Evolutionary conservation across 2,113 vertebrate genomes (phyloP).

Genomic region (Limnothrissa miodon): DNA sequence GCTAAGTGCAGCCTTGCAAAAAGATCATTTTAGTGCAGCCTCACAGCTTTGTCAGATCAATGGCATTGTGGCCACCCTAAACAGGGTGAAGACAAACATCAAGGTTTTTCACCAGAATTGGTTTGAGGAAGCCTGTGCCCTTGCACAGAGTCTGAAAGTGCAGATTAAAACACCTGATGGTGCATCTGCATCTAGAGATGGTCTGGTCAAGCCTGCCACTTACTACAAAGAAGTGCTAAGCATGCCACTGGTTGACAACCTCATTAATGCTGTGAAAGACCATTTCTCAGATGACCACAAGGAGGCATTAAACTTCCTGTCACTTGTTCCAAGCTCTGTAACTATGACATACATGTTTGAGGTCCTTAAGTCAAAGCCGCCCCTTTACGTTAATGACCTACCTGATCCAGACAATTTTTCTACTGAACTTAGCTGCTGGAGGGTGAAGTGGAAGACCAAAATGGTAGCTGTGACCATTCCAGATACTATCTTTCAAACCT

Average conservation of each 20-base stretch:
- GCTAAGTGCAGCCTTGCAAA: conserved; percentile 89
- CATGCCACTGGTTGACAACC: conserved; percentile 84
- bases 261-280: conserved; percentile 93
- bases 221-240: conserved; percentile 91
- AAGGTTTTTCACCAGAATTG: conserved; percentile 97
- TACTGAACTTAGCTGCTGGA: conserved; percentile 94
- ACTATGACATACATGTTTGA: conserved; percentile 81
- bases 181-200: conserved; percentile 67
- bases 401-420: conserved; percentile 91
- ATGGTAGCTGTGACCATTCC: conserved; percentile 91
- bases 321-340: conserved; percentile 89
- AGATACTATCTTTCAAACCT: conserved; percentile 85
- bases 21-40: conserved; percentile 87
- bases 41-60: conserved; percentile 90
- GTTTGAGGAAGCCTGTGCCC: conserved; percentile 89
- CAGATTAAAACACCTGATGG: conserved; percentile 86
- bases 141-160: conserved; percentile 82
- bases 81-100: conserved; percentile 92
- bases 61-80: conserved; percentile 89
- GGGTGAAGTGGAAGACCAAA: conserved; percentile 96
- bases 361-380: conserved; percentile 87
- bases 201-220: conserved; percentile 79
- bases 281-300: conserved; percentile 95
- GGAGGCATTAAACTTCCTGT: conserved; percentile 91
- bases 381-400: conserved; percentile 88